A percentile compares a stretch with the other conserved stretches of the same genome.
phyloP scores from a whole-genome alignment of 2,113 vertebrate species.

The Muscicapa adusta region DNA sequence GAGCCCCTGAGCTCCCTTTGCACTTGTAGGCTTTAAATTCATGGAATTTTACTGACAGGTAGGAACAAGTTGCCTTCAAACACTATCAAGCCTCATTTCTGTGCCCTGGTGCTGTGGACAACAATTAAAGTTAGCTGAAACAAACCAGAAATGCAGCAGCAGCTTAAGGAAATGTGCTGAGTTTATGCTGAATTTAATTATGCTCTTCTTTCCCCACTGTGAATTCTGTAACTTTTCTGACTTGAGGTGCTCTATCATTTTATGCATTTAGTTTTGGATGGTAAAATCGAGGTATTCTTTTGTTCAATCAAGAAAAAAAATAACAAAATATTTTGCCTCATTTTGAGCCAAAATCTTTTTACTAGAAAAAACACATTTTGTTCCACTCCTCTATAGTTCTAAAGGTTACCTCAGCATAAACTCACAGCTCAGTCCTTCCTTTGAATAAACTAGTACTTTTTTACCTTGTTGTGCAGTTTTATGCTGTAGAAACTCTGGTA shows the following conservation, averaged over 20 bases:
- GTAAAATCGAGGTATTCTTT: conserved; percentile 53
- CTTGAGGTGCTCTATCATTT: conserved; percentile 22
- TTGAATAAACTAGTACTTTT: neutral
- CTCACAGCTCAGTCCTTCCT: neutral
- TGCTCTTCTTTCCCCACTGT: conserved; percentile 48
- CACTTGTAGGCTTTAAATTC: neutral
- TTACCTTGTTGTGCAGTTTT: neutral
- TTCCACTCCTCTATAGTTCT: neutral
- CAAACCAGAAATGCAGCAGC: neutral
- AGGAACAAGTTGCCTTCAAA: conserved; percentile 31
- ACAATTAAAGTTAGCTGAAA: neutral
- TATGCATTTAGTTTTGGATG: conserved; percentile 29
- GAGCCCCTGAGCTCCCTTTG: neutral
- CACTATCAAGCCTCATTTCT: neutral
- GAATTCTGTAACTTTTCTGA: conserved; percentile 54
- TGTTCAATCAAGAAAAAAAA: neutral
- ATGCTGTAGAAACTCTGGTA: neutral
- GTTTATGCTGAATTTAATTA: conserved; percentile 22
- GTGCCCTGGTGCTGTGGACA: conserved; percentile 4
- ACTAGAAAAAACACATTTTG: neutral
- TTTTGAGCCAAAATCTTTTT: conserved; percentile 38
- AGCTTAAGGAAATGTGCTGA: neutral
- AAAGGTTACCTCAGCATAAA: neutral
- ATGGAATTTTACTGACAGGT: neutral
- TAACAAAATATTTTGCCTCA: neutral